Evolutionary conservation across 2,888 invertebrate species (phyloP).

Genomic region (Thymelicus acteon): DNA sequence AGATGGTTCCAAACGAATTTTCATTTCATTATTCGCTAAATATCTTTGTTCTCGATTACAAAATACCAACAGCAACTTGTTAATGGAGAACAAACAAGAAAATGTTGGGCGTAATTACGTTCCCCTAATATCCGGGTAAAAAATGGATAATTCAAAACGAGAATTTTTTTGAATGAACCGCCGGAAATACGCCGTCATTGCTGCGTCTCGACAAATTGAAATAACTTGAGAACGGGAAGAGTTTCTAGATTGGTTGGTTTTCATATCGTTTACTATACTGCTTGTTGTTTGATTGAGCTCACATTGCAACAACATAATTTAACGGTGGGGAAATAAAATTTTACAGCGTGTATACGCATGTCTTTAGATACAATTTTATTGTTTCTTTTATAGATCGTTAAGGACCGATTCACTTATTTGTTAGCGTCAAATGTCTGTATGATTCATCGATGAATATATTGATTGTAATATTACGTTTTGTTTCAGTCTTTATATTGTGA

Average conservation of each 20-base stretch:
- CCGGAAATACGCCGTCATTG: conserved; percentile 4
- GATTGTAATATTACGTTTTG: no score
- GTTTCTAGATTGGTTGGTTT: conserved; percentile 5
- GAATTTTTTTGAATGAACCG: conserved; percentile 15
- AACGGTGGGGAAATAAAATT: no score
- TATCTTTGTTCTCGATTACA: conserved; percentile 10
- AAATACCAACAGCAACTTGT: conserved; percentile 29
- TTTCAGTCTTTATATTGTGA: no score
- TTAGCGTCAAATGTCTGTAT: no score
- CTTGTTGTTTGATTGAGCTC: neutral
- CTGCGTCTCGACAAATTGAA: conserved; percentile 22
- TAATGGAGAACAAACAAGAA: conserved; percentile 25
- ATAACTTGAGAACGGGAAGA: conserved; percentile 1
- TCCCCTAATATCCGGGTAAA: conserved; percentile 28
- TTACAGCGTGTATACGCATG: no score
- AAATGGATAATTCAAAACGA: conserved; percentile 25
- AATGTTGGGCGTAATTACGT: conserved; percentile 30
- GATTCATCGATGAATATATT: no score
- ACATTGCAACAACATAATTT: no score
- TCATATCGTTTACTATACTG: neutral
- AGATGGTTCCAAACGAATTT: conserved; percentile 2
- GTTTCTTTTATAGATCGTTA: no score
- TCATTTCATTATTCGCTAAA: conserved; percentile 6
- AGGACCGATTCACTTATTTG: no score
- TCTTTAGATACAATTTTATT: no score